Evolutionary conservation across 2,797 vertebrate species (phyloP).

Genomic region (Enteromius anoplus): DNA sequence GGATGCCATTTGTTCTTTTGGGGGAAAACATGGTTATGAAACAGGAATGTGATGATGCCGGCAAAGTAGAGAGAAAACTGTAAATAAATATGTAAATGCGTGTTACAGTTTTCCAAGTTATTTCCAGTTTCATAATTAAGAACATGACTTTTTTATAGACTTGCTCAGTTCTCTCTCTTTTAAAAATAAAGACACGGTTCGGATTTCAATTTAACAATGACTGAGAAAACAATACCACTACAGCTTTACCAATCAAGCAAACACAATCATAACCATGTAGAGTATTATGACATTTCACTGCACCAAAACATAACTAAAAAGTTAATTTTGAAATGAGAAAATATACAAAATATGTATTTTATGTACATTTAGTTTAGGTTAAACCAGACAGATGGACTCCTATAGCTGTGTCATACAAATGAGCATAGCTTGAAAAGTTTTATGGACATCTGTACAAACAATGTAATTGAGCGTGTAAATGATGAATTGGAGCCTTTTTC

Average conservation of each 20-base stretch:
- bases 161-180: not conserved
- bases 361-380: not conserved
- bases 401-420: slow-evolving; percentile 56
- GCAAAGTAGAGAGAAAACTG: not conserved
- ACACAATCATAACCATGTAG: not conserved
- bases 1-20: not conserved
- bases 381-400: slow-evolving; percentile 59
- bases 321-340: slow-evolving; percentile 46
- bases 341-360: slow-evolving; percentile 47
- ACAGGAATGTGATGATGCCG: not conserved
- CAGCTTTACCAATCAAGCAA: not conserved
- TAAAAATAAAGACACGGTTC: not conserved
- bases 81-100: not conserved
- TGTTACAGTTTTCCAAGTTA: not conserved
- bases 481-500: slow-evolving; percentile 76
- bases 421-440: slow-evolving; percentile 66
- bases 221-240: not conserved
- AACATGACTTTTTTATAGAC: not conserved
- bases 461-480: slow-evolving; percentile 80
- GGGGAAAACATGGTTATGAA: not conserved
- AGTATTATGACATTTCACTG: not conserved
- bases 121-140: not conserved
- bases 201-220: not conserved
- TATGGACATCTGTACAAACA: slow-evolving; percentile 80
- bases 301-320: slow-evolving; percentile 28